Evolutionary conservation across 2,113 vertebrate genomes (phyloP), one percentile per base, ranked within the genome.

Genomic region (Anguilla japonica): DNA sequence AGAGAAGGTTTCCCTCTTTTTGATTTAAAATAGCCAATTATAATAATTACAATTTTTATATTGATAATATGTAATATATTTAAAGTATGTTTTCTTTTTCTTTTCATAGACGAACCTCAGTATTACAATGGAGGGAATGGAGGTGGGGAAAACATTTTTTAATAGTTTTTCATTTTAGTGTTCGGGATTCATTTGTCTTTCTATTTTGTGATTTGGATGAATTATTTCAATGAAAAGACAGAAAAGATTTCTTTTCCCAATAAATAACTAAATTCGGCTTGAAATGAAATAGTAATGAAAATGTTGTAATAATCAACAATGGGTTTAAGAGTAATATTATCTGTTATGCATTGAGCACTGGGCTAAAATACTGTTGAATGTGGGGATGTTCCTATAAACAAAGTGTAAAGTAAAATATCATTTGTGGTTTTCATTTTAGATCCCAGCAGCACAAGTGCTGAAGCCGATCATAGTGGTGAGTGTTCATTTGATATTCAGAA

Each of bases 381-480:
- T 46, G 50, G 13, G 11, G 50, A 53, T 53, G 50, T 53, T 53
- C 22, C 22, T 3, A 6, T 26, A 26, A 22, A 26, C 26, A 20
- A 67, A 67, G 22, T 26, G 0, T 20, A 67, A 67, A 5, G 5
- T 67, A 67, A 67, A 67, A 67, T 3, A 67, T 22, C 0, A 6
- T 67, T 26, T 67, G 22, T 67, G 60, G 20, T 67, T 50, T n/a
- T 63, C 85, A 1, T 86, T 78, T 4, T 88, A 95, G 94, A 93
- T 57, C 22, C 83, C 22, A 93, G 93, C 88, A 94, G 91, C 88
- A 93, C 91, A 86, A 95, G 94, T 56, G 90, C 92, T 91, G 94
- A 95, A 85, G 82, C 83, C 0, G 83, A 89, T 82, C 91, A 89
- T n/a, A 84, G 90, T 14, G 88, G 94, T 95, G 40, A 91, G 90